Base-by-base conservation (phyloP, 2,797 vertebrate species). In the Sebastes jordani region DNA sequence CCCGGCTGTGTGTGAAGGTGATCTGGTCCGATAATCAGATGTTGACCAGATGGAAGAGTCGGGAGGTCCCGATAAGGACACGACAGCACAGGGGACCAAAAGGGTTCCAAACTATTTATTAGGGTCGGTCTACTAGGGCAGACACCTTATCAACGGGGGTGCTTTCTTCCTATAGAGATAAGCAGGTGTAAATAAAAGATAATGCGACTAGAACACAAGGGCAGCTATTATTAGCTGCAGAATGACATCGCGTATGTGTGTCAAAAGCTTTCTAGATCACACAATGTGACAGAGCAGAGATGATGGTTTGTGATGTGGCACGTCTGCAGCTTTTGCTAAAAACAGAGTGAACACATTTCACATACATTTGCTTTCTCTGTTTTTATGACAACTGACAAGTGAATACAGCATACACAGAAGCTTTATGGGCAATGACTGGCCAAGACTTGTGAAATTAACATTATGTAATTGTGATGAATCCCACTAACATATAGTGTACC, bases 141-240 rank as follows among this genome's bases (percentile, higher is more conserved):
- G 71, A 62, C 73, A 27, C 27, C 64, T 80, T 69, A 79, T 91
- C 90, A 83, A 60, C 67, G 25, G 29, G 36, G 46, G 46, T 56
- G 60, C 54, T 76, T 83, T 82, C 73, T 63, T 88, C 65, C 76
- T 60, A 56, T 16, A 36, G 16, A 90, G 91, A 93, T 86, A 86
- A 90, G 75, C 90, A 79, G 74, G 87, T 89, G 86, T 84, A 87
- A 87, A 90, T 90, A 69, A 86, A 83, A 91, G 85, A 91, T 90
- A 92, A 77, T 36, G 73, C 7, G 52, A 38, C 68, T 14, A 25
- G 56, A 23, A 84, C 76, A 82, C 54, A 82, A 77, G 73, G 71
- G 56, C 34, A 30, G 59, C 63, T 79, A 79, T 84, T 80, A 81
- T 83, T 86, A 62, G 60, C 72, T 67, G 29, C 25, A 68, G 20